Evolutionary conservation across 2,113 vertebrate genomes (phyloP).

Genomic region (Strigops habroptila): DNA sequence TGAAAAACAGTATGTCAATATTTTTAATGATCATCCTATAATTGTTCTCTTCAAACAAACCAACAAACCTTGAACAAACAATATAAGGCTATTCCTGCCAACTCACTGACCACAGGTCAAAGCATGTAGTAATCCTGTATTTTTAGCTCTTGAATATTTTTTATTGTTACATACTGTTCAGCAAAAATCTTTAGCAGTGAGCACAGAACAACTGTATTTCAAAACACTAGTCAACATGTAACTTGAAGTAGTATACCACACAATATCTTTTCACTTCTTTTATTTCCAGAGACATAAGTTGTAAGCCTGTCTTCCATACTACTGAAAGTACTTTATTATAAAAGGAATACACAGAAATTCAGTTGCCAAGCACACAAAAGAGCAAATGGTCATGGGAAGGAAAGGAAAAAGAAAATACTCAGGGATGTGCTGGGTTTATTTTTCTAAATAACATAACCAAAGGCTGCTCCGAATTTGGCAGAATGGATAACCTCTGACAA

Average conservation of each 20-base stretch:
- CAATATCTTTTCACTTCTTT: not conserved
- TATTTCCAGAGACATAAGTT: not conserved
- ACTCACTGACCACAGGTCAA: slow-evolving; percentile 44
- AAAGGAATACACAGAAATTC: not conserved
- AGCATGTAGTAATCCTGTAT: slow-evolving; percentile 42
- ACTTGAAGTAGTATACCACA: not conserved
- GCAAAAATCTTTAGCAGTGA: not conserved
- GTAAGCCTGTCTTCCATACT: not conserved
- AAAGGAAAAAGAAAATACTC: not conserved
- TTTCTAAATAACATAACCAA: not conserved
- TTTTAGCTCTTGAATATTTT: slow-evolving; percentile 50
- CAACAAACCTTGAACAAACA: slow-evolving; percentile 61
- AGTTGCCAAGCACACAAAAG: not conserved
- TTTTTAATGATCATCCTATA: slow-evolving; percentile 62
- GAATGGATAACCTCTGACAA: not conserved
- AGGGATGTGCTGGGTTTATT: not conserved
- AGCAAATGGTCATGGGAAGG: not conserved
- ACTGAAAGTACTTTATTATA: not conserved
- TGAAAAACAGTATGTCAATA: slow-evolving; percentile 28
- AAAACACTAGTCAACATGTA: not conserved
- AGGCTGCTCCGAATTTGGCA: not conserved
- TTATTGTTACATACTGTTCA: not conserved
- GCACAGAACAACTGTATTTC: not conserved
- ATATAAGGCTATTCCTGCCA: slow-evolving; percentile 32
- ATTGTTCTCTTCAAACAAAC: slow-evolving; percentile 60